phyloP scores from a whole-genome alignment of 1,140 invertebrate species.

The Apis dorsata region DNA sequence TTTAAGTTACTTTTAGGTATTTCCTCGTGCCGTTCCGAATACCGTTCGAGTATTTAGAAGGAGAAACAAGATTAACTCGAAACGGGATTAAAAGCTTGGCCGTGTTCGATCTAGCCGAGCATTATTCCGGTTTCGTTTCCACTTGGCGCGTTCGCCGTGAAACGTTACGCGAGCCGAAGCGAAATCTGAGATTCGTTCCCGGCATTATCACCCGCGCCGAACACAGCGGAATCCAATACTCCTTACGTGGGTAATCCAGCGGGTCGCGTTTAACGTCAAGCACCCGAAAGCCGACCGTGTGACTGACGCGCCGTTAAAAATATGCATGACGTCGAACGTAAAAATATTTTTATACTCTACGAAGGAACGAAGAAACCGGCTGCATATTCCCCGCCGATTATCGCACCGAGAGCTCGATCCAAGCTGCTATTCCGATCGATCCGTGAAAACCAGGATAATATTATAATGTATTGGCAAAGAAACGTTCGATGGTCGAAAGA shows the following conservation, averaged over 20 bases:
- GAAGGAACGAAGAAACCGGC: too few species aligned
- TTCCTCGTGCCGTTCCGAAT: not conserved
- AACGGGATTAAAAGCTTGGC: not conserved
- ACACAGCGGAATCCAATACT: conserved; percentile 48
- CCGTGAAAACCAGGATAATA: not conserved
- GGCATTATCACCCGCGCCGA: conserved; percentile 36
- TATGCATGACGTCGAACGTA: conserved; percentile 25
- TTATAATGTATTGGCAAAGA: not conserved
- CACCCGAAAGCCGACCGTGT: not conserved
- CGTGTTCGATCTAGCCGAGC: not conserved
- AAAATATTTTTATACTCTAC: conserved; percentile 29
- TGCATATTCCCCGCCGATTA: not conserved
- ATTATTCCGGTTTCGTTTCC: conserved; percentile 38
- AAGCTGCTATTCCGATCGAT: not conserved
- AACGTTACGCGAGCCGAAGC: conserved; percentile 34
- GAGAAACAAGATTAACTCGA: not conserved
- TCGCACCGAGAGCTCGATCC: not conserved
- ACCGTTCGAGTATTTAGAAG: not conserved
- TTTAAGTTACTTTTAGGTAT: too few species aligned
- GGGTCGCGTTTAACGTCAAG: conserved; percentile 13
- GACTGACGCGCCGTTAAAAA: conserved; percentile 31
- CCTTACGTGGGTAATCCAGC: conserved; percentile 28
- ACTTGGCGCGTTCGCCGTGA: conserved; percentile 12
- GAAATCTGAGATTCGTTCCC: conserved; percentile 54
- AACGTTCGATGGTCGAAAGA: too few species aligned